Conservation (phyloP, 2,888 invertebrate genomes). For the Megalurothrips usitatus region DNA sequence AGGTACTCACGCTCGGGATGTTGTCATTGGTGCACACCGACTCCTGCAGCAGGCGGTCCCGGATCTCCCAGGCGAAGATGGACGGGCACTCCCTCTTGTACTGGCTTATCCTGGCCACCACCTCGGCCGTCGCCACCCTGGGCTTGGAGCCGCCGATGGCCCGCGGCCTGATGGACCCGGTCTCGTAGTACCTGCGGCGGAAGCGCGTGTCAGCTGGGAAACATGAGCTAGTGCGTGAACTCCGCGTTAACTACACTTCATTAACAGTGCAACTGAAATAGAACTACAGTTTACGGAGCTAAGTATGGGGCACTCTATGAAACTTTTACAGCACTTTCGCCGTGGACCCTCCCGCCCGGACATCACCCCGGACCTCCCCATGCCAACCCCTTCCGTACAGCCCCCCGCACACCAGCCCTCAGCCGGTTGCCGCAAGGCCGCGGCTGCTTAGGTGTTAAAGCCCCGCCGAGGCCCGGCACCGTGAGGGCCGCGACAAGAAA, state of each 20-base stretch:
- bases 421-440: too few relatives aligned
- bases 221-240: too few relatives aligned
- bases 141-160: slow-evolving; percentile 97
- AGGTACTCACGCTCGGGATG: slow-evolving; percentile 89
- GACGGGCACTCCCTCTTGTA: slow-evolving; percentile 97
- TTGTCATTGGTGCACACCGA: slow-evolving; percentile 96
- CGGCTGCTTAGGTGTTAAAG: too few relatives aligned
- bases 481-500: not conserved
- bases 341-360: too few relatives aligned
- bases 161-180: slow-evolving; percentile 93
- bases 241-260: too few relatives aligned
- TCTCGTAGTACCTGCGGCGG: slow-evolving; percentile 86
- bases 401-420: too few relatives aligned
- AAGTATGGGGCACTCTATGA: too few relatives aligned
- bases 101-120: slow-evolving; percentile 91
- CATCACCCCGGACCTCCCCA: too few relatives aligned
- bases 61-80: slow-evolving; percentile 98
- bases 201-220: not conserved
- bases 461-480: not conserved
- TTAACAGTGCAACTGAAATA: too few relatives aligned
- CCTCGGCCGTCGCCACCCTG: slow-evolving; percentile 87
- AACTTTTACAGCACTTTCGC: too few relatives aligned
- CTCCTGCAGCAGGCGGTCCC: slow-evolving; percentile 88
- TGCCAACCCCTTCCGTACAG: too few relatives aligned
- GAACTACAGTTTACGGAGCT: too few relatives aligned